phyloP scores from a whole-genome alignment of 2,888 invertebrate genomes.

The Pseudolycoriella hygida region DNA sequence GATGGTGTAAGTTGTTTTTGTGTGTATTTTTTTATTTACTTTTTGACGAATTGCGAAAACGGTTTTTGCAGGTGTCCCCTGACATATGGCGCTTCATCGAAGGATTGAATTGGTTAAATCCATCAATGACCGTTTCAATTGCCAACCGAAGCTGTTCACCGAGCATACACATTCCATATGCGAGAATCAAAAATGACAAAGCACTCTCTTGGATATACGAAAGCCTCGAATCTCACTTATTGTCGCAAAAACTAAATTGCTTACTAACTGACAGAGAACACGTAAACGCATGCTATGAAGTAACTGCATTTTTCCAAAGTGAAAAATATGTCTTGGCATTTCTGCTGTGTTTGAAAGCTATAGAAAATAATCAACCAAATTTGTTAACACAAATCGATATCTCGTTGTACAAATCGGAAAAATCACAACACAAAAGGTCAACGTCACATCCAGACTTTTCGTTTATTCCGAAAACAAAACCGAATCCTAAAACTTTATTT shows the following conservation, averaged over 20 bases:
- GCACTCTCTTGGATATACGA: slow-evolving; percentile 34
- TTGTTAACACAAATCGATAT: slow-evolving; percentile 43
- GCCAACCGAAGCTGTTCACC: slow-evolving; percentile 23
- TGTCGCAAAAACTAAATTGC: slow-evolving; percentile 41
- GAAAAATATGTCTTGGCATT: slow-evolving; percentile 39
- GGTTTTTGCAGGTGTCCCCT: slow-evolving; percentile 28
- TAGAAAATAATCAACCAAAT: slow-evolving; percentile 42
- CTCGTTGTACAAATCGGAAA: slow-evolving; percentile 27
- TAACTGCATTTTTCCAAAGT: slow-evolving; percentile 40
- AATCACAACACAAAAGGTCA: slow-evolving; percentile 26
- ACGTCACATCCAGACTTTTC: slow-evolving; percentile 38
- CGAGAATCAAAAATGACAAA: slow-evolving; percentile 31
- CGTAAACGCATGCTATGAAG: slow-evolving; percentile 36
- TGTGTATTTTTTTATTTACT: neutral
- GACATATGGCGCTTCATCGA: slow-evolving; percentile 38
- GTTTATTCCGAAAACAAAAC: neutral
- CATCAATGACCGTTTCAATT: slow-evolving; percentile 27
- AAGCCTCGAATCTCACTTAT: slow-evolving; percentile 36
- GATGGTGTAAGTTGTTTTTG: slow-evolving; percentile 5
- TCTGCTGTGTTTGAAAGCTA: slow-evolving; percentile 41
- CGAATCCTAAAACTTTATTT: neutral
- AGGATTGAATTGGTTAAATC: slow-evolving; percentile 41
- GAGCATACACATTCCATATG: slow-evolving; percentile 26
- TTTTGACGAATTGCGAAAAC: neutral
- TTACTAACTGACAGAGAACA: slow-evolving; percentile 42